Conservation (phyloP, 2,113 vertebrate species). For the Lucifuga dentata region DNA sequence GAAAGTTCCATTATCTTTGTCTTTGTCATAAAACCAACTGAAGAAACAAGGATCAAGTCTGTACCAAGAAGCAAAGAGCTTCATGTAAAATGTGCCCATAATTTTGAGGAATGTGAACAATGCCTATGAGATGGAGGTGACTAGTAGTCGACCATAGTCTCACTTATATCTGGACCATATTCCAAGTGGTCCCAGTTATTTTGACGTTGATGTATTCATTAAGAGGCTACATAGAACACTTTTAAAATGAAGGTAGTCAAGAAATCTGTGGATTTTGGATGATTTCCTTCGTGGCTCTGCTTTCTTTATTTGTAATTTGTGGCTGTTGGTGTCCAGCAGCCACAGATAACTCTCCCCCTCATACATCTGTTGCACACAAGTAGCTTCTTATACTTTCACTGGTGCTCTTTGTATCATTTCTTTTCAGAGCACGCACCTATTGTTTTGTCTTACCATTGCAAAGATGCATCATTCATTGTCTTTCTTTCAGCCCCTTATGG, state of each 20-base stretch:
- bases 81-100: too few species aligned
- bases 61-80: too few species aligned
- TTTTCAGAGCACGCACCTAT: slow-evolving; percentile 1
- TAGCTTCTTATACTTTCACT: slow-evolving; percentile 53
- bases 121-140: too few species aligned
- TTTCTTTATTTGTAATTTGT: slow-evolving; percentile 21
- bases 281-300: slow-evolving; percentile 22
- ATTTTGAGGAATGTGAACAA: too few species aligned
- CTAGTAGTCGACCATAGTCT: too few species aligned
- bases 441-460: slow-evolving; percentile 6
- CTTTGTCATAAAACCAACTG: too few species aligned
- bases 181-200: too few species aligned
- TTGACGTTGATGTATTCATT: not conserved
- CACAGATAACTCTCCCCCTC: slow-evolving; percentile 68
- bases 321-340: slow-evolving; percentile 69
- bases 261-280: slow-evolving; percentile 22
- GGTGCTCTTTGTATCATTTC: not conserved
- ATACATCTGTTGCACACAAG: slow-evolving; percentile 77
- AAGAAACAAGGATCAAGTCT: too few species aligned
- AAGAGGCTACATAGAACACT: slow-evolving; percentile 37
- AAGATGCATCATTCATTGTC: slow-evolving; percentile 31
- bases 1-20: too few species aligned
- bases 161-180: too few species aligned
- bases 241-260: slow-evolving; percentile 31
- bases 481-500: slow-evolving; percentile 58